Percentiles rank a stretch among this genome's conserved stretches.
These are phyloP conservation scores for Platycercus adscitus DNA, from an alignment of 2,113 vertebrate genomes.

Conservation along the genomic window DNA sequence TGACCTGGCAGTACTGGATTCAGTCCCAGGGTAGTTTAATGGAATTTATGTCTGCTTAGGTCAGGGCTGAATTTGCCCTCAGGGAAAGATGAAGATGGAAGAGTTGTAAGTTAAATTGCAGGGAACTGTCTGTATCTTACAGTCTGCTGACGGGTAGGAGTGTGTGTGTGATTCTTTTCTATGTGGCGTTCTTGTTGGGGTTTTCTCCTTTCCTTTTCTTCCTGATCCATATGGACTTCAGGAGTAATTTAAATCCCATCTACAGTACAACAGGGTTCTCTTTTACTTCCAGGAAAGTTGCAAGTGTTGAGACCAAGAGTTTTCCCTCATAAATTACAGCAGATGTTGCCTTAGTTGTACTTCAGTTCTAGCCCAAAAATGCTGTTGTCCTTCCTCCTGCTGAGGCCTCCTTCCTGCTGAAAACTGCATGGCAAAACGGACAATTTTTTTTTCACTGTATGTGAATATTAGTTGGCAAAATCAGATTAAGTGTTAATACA, in stretches of 20 bases:
- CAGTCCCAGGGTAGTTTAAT: slow-evolving; percentile 8
- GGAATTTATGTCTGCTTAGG: slow-evolving; percentile 19
- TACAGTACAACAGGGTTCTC: not conserved
- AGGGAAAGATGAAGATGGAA: slow-evolving; percentile 11
- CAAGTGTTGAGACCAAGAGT: not conserved
- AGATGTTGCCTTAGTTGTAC: not conserved
- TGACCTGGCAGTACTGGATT: slow-evolving; percentile 21
- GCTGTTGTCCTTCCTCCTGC: not conserved
- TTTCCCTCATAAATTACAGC: not conserved
- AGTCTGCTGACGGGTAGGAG: not conserved
- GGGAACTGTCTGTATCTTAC: not conserved
- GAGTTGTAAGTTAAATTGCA: not conserved
- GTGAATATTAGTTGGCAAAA: not conserved
- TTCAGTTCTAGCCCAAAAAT: not conserved
- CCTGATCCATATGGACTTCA: not conserved
- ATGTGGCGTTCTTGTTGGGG: not conserved
- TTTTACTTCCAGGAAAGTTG: not conserved
- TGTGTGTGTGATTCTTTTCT: not conserved
- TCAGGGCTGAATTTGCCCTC: slow-evolving; percentile 10
- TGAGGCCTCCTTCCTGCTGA: not conserved
- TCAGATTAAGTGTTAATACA: not conserved
- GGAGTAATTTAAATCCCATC: not conserved
- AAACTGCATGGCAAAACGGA: not conserved
- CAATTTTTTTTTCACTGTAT: not conserved
- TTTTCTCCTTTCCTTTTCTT: not conserved